Evolutionary conservation across 1,140 invertebrate genomes (phyloP).

Genomic region (Zelostemma sp.): DNA sequence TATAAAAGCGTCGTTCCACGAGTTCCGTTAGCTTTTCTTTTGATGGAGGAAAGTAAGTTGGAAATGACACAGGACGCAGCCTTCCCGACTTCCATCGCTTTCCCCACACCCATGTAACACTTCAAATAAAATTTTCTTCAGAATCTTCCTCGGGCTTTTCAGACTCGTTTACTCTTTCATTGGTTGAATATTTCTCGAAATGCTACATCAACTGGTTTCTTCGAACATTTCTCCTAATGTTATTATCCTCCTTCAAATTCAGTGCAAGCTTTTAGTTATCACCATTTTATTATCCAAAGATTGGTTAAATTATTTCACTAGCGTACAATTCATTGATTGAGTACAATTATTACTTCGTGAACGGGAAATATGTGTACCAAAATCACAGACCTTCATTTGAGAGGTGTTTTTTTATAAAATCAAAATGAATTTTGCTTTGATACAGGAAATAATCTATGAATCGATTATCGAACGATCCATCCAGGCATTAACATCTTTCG

Average conservation of each 20-base stretch:
- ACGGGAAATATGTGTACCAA: too few relatives aligned
- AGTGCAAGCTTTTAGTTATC: too few relatives aligned
- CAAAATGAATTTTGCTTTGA: conserved; percentile 1
- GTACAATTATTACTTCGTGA: too few relatives aligned
- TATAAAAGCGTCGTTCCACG: conserved; percentile 1
- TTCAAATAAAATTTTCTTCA: conserved; percentile 9
- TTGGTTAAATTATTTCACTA: too few relatives aligned
- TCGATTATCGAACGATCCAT: conserved; percentile 11
- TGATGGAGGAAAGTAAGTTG: conserved; percentile 3
- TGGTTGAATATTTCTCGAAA: neutral
- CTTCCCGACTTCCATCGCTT: conserved; percentile 2
- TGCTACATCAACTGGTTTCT: conserved; percentile 5
- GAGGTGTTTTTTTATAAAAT: too few relatives aligned
- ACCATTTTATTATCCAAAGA: too few relatives aligned
- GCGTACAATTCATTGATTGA: too few relatives aligned
- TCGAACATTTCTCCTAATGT: conserved; percentile 10
- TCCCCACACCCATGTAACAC: conserved; percentile 7
- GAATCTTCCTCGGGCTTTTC: conserved; percentile 4
- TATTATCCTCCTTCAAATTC: neutral
- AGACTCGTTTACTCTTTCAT: conserved; percentile 14
- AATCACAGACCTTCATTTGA: too few relatives aligned
- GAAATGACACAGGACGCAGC: conserved; percentile 8
- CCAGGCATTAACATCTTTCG: conserved; percentile 9
- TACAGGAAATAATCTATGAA: conserved; percentile 9
- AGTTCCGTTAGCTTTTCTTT: neutral